Conservation (phyloP, 2,888 invertebrate genomes). For the Chirona hameri region DNA sequence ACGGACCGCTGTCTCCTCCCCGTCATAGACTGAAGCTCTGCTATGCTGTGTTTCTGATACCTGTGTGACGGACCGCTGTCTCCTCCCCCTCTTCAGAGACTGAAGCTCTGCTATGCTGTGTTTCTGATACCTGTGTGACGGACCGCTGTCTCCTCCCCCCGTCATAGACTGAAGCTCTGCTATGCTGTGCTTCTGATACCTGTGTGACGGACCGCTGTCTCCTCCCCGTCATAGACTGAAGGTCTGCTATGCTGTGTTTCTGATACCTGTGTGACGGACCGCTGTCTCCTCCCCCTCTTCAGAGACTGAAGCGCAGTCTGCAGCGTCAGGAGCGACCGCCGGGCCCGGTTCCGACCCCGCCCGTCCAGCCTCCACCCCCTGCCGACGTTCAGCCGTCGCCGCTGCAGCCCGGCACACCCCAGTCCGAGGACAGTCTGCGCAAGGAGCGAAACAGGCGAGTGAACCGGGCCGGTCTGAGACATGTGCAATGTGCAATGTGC, state of each 20-base stretch:
- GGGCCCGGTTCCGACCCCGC: neutral
- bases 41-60: too few species aligned
- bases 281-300: neutral
- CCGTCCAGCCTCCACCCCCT: neutral
- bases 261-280: neutral
- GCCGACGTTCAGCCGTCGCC: neutral
- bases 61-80: too few species aligned
- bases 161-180: too few species aligned
- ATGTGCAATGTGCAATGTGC: too few species aligned
- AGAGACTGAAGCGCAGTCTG: neutral
- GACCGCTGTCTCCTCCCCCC: too few species aligned
- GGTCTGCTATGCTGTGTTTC: neutral
- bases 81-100: too few species aligned
- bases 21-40: too few species aligned
- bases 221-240: neutral
- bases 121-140: too few species aligned
- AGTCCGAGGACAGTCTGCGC: neutral
- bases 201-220: neutral
- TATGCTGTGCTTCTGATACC: too few species aligned
- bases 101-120: too few species aligned
- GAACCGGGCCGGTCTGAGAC: neutral
- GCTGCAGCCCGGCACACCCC: neutral
- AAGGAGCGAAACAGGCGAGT: conserved; percentile 6
- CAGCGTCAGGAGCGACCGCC: conserved; percentile 1
- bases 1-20: too few species aligned